Conservation (phyloP, 2,113 vertebrate genomes). For the Misgurnus anguillicaudatus region DNA sequence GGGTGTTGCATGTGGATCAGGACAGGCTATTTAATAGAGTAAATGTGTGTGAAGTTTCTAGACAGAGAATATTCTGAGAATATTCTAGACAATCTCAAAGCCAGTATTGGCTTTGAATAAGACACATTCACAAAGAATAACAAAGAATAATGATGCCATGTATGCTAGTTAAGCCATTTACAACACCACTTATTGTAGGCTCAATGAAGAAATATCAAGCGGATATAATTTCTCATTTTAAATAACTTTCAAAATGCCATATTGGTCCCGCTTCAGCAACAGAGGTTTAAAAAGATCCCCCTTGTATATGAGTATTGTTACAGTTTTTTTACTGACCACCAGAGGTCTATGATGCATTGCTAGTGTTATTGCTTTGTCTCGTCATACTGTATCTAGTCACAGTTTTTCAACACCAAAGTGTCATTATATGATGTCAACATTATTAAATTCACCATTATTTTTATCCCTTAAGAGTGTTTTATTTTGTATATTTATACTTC, state of each 20-base stretch:
- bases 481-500: not conserved
- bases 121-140: not conserved
- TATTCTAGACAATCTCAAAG: not conserved
- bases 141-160: not conserved
- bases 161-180: not conserved
- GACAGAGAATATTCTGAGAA: too few species aligned
- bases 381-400: not conserved
- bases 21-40: not conserved
- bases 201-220: not conserved
- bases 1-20: not conserved
- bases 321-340: not conserved
- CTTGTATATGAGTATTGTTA: too few species aligned
- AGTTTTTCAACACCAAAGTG: not conserved
- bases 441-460: not conserved
- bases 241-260: too few species aligned
- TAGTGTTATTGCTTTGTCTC: not conserved
- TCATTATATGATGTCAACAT: too few species aligned
- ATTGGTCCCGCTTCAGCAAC: too few species aligned
- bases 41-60: conserved; percentile 31
- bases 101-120: not conserved
- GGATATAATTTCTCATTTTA: too few species aligned
- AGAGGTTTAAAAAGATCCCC: too few species aligned
- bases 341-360: not conserved
- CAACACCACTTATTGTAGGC: not conserved
- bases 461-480: not conserved